phyloP scores from a whole-genome alignment of 2,888 invertebrate genomes.

The Dorcus parallelipipedus region DNA sequence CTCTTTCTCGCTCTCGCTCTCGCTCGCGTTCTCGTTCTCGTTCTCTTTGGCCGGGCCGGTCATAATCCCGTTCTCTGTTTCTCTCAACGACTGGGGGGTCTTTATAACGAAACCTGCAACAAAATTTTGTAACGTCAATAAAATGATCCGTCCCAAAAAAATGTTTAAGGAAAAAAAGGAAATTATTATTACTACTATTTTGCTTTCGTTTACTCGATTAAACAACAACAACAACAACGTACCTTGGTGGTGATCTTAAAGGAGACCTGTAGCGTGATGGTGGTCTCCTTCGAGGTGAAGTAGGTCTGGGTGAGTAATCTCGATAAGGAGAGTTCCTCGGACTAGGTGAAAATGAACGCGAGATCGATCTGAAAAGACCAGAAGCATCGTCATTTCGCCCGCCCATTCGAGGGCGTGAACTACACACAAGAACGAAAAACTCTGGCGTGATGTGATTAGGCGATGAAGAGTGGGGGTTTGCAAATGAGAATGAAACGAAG shows the following conservation, averaged over 20 bases:
- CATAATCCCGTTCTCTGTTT: constrained; percentile 29
- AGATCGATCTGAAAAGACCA: constrained; percentile 57
- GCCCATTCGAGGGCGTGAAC: too few relatives aligned
- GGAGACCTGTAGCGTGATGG: constrained; percentile 54
- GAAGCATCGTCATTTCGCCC: background rate
- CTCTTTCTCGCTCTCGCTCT: constrained; percentile 23
- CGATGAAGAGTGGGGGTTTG: background rate
- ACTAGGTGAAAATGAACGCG: constrained; percentile 60
- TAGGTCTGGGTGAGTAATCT: constrained; percentile 41
- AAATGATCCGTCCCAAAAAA: too few relatives aligned
- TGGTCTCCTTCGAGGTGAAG: constrained; percentile 35
- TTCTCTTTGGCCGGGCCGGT: constrained; percentile 40
- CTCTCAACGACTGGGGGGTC: constrained; percentile 36
- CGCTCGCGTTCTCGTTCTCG: constrained; percentile 22
- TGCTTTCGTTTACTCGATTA: background rate
- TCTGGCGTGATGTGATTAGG: too few relatives aligned
- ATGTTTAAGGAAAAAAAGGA: too few relatives aligned
- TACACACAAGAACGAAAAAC: too few relatives aligned
- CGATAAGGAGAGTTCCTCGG: constrained; percentile 48
- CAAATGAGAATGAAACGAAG: background rate
- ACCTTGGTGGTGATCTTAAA: constrained; percentile 49
- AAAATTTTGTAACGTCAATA: background rate
- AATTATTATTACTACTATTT: constrained; percentile 2
- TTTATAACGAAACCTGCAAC: constrained; percentile 32
- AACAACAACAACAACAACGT: constrained; percentile 21